Evolutionary conservation across 2,797 vertebrate genomes (phyloP).

Genomic region (Halcyon leucocephala): DNA sequence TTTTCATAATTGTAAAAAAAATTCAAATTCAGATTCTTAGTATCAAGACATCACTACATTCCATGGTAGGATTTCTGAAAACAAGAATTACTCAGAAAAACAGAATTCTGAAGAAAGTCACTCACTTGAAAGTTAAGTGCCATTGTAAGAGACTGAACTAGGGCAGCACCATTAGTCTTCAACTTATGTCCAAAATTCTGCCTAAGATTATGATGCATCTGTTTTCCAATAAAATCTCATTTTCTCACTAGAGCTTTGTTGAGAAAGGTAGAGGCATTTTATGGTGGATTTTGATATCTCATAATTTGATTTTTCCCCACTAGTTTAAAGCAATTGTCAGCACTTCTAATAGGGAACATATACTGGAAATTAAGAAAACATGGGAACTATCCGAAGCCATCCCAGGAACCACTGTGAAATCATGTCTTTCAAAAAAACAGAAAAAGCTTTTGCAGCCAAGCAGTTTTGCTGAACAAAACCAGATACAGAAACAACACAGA

Average conservation of each 20-base stretch:
- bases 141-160: not conserved
- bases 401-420: not conserved
- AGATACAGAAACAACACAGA: not conserved
- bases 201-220: not conserved
- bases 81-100: not conserved
- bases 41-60: not conserved
- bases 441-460: not conserved
- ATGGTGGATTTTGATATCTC: not conserved
- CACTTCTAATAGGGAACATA: not conserved
- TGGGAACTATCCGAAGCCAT: not conserved
- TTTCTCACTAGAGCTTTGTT: not conserved
- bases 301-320: not conserved
- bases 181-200: not conserved
- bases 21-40: not conserved
- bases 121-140: not conserved
- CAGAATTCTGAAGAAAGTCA: not conserved
- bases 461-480: not conserved
- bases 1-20: slow-evolving; percentile 34
- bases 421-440: not conserved
- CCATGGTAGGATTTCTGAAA: not conserved
- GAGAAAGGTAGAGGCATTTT: not conserved
- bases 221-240: not conserved
- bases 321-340: not conserved
- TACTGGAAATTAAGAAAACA: not conserved
- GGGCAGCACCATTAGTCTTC: not conserved